A percentile compares a stretch with the other conserved stretches of the same genome.
Conservation (phyloP, 2,888 invertebrate genomes). For the Heteromurus nitidus region DNA sequence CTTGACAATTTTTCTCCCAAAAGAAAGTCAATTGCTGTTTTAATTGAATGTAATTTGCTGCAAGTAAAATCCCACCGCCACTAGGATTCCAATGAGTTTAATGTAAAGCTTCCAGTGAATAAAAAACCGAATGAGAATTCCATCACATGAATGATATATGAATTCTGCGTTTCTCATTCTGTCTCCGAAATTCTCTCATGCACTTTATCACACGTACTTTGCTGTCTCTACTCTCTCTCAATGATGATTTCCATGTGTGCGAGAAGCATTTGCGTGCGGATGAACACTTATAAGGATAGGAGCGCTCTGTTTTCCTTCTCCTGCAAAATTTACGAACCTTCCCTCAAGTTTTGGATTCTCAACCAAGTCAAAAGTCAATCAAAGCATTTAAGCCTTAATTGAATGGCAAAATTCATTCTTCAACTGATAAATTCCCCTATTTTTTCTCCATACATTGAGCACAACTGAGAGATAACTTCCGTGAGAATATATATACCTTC, state of each 20-base stretch:
- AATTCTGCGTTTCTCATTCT: not conserved
- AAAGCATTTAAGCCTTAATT: conserved; percentile 54
- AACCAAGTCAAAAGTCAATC: conserved; percentile 50
- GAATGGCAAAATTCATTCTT: conserved; percentile 47
- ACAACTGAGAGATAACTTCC: not conserved
- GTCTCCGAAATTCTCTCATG: not conserved
- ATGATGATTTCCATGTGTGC: too few relatives aligned
- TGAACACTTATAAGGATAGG: not conserved
- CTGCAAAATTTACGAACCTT: conserved; percentile 40
- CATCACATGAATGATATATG: conserved; percentile 22
- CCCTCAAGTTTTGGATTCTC: conserved; percentile 31
- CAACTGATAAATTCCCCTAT: conserved; percentile 40
- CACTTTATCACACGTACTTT: conserved; percentile 13
- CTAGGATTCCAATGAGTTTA: not conserved
- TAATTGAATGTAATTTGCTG: conserved; percentile 34
- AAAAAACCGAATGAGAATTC: not conserved
- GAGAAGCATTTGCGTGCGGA: not conserved
- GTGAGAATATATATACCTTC: not conserved
- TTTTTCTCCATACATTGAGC: not conserved
- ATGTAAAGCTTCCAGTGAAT: not conserved
- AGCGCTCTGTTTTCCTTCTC: conserved; percentile 17
- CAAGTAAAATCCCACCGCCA: conserved; percentile 6
- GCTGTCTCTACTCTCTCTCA: not conserved
- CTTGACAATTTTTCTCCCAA: too few relatives aligned
- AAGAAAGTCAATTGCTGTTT: conserved; percentile 29